Evolutionary conservation across 2,797 vertebrate species (phyloP), one percentile per base, ranked within the genome.

Genomic region (Gobio occitaniae): DNA sequence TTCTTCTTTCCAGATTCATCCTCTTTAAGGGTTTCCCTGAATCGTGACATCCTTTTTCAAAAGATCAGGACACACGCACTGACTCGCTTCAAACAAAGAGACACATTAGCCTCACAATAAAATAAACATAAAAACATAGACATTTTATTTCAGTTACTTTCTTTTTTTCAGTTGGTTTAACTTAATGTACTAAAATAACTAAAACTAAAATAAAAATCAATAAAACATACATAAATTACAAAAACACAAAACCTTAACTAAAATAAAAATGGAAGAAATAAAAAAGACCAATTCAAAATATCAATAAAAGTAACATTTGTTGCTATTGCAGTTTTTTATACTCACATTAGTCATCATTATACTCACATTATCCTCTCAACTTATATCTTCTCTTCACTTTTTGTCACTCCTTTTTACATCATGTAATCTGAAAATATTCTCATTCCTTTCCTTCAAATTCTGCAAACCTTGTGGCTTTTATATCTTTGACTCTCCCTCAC

Each of bases 21-120:
- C 61, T 76, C 63, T 80, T 88, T 87, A 78, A 56, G 78, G 12
- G 65, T 41, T 82, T 77, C 82, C 38, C 36, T 78, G 66, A 69
- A 50, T 52, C 25, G 78, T 54, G 85, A 86, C 91, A 90, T 90
- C 69, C 21, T 86, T 84, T 71, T 44, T 54, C 41, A 52, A 38
- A 66, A 75, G 8, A 65, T 29, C 66, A 80, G 36, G 59, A 52
- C 38, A 63, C 44, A 47, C 71, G 16, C 59, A 78, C 29, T n/a
- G 47, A 29, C 48, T 70, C 65, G 32, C 38, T 54, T 61, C 25
- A 41, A 44, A 47, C 48, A 76, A 65, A 80, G 38, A 61, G 29
- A 38, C 16, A 36, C 59, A 65, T 13, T 11, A 65, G 75, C n/a
- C 10, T 59, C 68, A 72, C 7, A 8, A 32, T 65, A 65, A 32